Evolutionary conservation across 1,140 invertebrate genomes (phyloP).

Genomic region (Hycleus cichorii): DNA sequence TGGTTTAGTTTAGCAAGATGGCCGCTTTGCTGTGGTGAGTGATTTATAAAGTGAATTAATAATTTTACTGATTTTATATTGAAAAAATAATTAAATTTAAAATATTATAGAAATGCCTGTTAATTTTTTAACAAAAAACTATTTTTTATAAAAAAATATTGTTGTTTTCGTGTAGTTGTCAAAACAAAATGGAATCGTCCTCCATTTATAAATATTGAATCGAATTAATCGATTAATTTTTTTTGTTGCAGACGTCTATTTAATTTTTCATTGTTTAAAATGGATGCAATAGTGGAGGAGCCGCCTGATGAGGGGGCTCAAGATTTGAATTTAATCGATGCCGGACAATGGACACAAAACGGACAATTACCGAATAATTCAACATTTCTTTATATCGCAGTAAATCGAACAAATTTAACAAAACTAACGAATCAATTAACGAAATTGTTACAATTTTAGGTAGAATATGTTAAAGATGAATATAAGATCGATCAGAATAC

Average conservation of each 20-base stretch:
- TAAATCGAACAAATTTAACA: conserved; percentile 19
- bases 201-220: not conserved
- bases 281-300: conserved; percentile 27
- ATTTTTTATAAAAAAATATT: not conserved
- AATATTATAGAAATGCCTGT: not conserved
- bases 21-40: too few relatives aligned
- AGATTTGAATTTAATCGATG: conserved; percentile 16
- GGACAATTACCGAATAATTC: conserved; percentile 18
- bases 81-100: too few relatives aligned
- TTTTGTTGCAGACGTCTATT: too few relatives aligned
- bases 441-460: conserved; percentile 37
- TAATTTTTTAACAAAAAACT: too few relatives aligned
- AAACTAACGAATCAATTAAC: not conserved
- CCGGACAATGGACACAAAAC: conserved; percentile 2
- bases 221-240: too few relatives aligned
- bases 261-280: not conserved
- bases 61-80: too few relatives aligned
- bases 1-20: too few relatives aligned
- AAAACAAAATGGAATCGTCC: conserved; percentile 3
- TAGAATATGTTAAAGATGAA: conserved; percentile 50
- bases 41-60: too few relatives aligned
- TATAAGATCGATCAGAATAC: conserved; percentile 41
- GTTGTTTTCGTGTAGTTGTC: not conserved
- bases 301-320: conserved; percentile 18
- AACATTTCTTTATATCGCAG: conserved; percentile 34